Evolutionary conservation across 2,888 invertebrate genomes (phyloP), one percentile per base, ranked within the genome.

Genomic region (Acleris cristana): DNA sequence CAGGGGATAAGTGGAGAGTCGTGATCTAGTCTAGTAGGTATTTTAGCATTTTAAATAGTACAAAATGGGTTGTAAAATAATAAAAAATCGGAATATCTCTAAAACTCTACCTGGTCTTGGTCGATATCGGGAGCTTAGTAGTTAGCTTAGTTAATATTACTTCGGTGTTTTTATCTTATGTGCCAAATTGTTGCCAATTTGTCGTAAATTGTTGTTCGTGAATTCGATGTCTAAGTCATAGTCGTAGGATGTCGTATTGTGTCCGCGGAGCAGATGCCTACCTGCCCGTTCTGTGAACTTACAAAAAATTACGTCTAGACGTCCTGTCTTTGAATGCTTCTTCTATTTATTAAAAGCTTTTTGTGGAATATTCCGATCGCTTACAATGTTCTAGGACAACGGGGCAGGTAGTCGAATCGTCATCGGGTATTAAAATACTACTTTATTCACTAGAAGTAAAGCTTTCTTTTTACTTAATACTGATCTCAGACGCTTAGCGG

Each of bases 291-390:
- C 87, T 84, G 82, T 77, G 87, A 89, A 88, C 71, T 76, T 78
- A 86, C 67, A 84, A 81, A 86, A 88, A 80, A 40, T 73, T 79
- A 82, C 74, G 89, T 91, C 92, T 92, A 92, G 92, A 91, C 90
- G 86, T 87, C 89, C 90, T 92, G 90, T 84, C 85, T 86, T 85
- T 85, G 82, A 83, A 88, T 83, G 83, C 79, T 83, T 83, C 87
- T 89, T 88, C 87, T 88, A 86, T 85, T 40, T 40, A 40, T 85
- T 80, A 79, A 85, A 86, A 82, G 73, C 85, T 89, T 91, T 90
- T 90, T 90, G 84, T 86, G 78, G 76, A 81, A 83, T 79, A 82
- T 79, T 83, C 81, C 80, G 82, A 85, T 84, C 82, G 83, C 85
- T 83, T 83, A 80, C 80, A 84, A 84, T 83, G 81, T 77, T 82